These are phyloP conservation scores for Cantharis rustica DNA, from an alignment of 2,888 invertebrate genomes.

Conservation along the genomic window DNA sequence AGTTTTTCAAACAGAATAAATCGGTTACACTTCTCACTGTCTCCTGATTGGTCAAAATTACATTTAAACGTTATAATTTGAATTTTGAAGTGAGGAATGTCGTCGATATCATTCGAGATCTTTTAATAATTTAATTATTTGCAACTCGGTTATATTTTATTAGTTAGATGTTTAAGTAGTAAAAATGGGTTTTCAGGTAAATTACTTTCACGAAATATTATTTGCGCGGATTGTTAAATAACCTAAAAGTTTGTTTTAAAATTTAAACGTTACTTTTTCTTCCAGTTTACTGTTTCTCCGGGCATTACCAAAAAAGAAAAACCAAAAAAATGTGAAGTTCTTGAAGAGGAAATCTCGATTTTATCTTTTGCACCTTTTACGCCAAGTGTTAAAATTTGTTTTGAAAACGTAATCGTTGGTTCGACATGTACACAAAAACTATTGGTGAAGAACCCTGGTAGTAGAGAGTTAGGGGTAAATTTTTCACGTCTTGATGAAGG, in stretches of 20 bases:
- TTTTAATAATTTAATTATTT: neutral
- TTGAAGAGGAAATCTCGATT: slow-evolving; percentile 47
- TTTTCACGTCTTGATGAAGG: neutral
- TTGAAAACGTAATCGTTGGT: slow-evolving; percentile 68
- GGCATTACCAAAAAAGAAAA: slow-evolving; percentile 53
- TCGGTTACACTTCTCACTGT: neutral
- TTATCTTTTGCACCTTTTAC: slow-evolving; percentile 70
- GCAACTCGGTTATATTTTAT: neutral
- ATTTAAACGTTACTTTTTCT: neutral
- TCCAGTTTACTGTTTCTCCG: slow-evolving; percentile 60
- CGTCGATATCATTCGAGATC: no score
- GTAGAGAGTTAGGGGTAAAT: slow-evolving; percentile 55
- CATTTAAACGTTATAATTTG: neutral
- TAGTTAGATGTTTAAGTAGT: neutral
- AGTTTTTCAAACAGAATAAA: neutral
- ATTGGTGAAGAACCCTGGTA: slow-evolving; percentile 64
- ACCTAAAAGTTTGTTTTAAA: neutral
- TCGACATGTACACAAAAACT: slow-evolving; percentile 60
- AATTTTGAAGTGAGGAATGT: neutral
- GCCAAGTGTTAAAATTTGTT: slow-evolving; percentile 68
- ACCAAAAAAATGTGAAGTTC: slow-evolving; percentile 48
- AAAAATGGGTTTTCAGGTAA: neutral
- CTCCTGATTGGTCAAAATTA: neutral
- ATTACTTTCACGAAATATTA: neutral
- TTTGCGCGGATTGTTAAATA: neutral